Conservation (phyloP, 1,140 invertebrate genomes). For the Zaprionus lachaisei region DNA sequence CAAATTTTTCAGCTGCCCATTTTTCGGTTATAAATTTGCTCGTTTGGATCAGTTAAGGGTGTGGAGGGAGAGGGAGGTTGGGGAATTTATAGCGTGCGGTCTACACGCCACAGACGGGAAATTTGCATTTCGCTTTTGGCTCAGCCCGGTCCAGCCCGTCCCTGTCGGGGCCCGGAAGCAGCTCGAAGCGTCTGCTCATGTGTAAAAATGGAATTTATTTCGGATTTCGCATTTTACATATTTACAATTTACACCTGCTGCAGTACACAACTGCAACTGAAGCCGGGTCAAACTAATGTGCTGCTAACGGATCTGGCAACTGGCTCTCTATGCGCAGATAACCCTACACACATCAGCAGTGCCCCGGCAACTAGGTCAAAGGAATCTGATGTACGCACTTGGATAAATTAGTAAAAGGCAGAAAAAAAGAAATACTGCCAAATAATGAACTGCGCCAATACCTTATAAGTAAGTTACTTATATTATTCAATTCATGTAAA, state of each 20-base stretch:
- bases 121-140: constrained; percentile 67
- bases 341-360: constrained; percentile 27
- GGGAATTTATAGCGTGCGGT: constrained; percentile 70
- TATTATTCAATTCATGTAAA: too few species aligned
- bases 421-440: too few species aligned
- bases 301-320: constrained; percentile 14
- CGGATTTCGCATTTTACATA: constrained; percentile 60
- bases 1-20: constrained; percentile 38
- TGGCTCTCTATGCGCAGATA: constrained; percentile 42
- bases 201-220: constrained; percentile 76
- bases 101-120: constrained; percentile 48
- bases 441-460: not conserved
- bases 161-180: constrained; percentile 25
- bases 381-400: constrained; percentile 36
- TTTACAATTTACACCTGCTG: constrained; percentile 42
- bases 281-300: constrained; percentile 20
- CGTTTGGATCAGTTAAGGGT: constrained; percentile 10
- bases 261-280: not conserved
- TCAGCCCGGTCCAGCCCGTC: constrained; percentile 8
- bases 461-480: too few species aligned
- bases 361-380: not conserved
- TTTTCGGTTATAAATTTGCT: constrained; percentile 78
- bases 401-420: constrained; percentile 59
- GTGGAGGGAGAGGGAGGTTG: not conserved
- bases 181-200: constrained; percentile 51